Evolutionary conservation across 2,888 invertebrate species (phyloP).

Genomic region (Parasteatoda lunata): DNA sequence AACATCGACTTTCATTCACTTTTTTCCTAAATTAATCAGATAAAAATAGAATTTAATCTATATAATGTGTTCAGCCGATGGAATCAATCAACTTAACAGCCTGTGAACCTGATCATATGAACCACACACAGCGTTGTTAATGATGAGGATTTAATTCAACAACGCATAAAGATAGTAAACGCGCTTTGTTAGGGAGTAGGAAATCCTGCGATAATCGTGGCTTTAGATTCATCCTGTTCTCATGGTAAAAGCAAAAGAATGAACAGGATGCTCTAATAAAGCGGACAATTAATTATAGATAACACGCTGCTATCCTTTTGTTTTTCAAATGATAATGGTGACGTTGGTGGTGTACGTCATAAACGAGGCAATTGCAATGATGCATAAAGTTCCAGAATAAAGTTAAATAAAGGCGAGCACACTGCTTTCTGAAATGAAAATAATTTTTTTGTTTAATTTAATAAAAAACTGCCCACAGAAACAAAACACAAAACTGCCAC

Average conservation of each 20-base stretch:
- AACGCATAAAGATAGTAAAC: neutral
- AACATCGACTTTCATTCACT: neutral
- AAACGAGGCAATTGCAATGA: neutral
- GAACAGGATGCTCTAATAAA: constrained; percentile 62
- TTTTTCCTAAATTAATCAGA: neutral
- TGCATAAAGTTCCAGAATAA: too few relatives aligned
- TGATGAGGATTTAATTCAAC: neutral
- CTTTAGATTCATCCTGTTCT: constrained; percentile 59
- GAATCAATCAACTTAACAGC: neutral
- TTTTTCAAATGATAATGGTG: constrained; percentile 13
- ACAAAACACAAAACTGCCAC: too few relatives aligned
- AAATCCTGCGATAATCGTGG: constrained; percentile 56
- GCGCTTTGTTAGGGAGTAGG: constrained; percentile 47
- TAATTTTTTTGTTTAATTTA: too few relatives aligned
- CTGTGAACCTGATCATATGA: neutral
- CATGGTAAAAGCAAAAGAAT: constrained; percentile 17
- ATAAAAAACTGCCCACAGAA: too few relatives aligned
- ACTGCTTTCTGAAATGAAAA: too few relatives aligned
- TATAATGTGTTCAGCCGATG: neutral
- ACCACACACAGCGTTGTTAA: neutral
- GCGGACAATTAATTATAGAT: constrained; percentile 56
- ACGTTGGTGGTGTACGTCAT: neutral
- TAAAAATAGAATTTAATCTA: constrained; percentile 9
- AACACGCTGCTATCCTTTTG: constrained; percentile 33
- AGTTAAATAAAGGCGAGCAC: too few relatives aligned